These are phyloP conservation scores for Cetoscarus ocellatus DNA, from an alignment of 2,797 vertebrate genomes.

Conservation along the genomic window DNA sequence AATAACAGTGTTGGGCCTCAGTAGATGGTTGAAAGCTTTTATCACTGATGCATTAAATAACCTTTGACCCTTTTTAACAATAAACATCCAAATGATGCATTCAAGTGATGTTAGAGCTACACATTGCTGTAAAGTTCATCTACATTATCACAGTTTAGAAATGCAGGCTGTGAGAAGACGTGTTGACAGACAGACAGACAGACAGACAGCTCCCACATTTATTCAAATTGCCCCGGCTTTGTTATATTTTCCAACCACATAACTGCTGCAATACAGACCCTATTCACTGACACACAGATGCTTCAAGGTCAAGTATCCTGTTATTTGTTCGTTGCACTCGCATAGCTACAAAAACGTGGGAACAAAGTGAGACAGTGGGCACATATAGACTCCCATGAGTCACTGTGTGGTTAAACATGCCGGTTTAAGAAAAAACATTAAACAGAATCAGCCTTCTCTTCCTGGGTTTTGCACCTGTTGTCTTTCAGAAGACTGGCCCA, in stretches of 20 bases:
- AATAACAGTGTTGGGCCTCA: background rate
- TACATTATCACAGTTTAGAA: slow-evolving; percentile 25
- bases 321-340: slow-evolving; percentile 35
- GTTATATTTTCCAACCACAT: slow-evolving; percentile 64
- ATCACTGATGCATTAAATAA: slow-evolving; percentile 34
- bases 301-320: slow-evolving; percentile 40
- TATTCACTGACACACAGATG: slow-evolving; percentile 11
- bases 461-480: slow-evolving; percentile 35
- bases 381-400: slow-evolving; percentile 39
- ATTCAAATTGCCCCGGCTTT: slow-evolving; percentile 45
- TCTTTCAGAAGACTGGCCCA: slow-evolving; percentile 17
- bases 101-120: slow-evolving; percentile 20
- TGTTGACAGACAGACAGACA: slow-evolving; percentile 26
- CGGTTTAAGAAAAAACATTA: slow-evolving; percentile 35
- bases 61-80: slow-evolving; percentile 4
- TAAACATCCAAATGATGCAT: slow-evolving; percentile 21
- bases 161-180: slow-evolving; percentile 18
- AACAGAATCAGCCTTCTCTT: slow-evolving; percentile 16
- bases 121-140: slow-evolving; percentile 24
- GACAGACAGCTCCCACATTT: slow-evolving; percentile 50
- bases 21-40: slow-evolving; percentile 28
- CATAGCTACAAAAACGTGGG: slow-evolving; percentile 47
- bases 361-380: slow-evolving; percentile 60
- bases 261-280: background rate
- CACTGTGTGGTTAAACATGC: slow-evolving; percentile 32